Evolutionary conservation across 2,888 invertebrate species (phyloP).

Genomic region (Embidobia sp.): DNA sequence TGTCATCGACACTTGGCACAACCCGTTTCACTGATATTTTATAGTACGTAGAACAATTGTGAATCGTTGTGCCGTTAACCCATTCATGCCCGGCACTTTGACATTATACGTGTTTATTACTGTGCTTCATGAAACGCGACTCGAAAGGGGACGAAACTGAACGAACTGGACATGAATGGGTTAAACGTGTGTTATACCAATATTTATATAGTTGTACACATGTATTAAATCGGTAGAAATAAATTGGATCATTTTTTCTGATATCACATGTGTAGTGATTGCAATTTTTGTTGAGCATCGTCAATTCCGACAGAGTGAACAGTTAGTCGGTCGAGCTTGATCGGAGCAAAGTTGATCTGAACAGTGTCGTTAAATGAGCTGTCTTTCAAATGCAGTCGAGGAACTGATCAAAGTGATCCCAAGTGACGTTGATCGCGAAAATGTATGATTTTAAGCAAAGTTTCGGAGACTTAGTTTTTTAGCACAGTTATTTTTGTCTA

Average conservation of each 20-base stretch:
- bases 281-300: slow-evolving; percentile 1
- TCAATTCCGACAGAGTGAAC: too few species aligned
- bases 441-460: too few species aligned
- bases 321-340: background rate
- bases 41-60: background rate
- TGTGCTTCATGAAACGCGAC: too few species aligned
- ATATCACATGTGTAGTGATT: slow-evolving; percentile 16
- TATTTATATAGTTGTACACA: slow-evolving; percentile 30
- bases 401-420: too few species aligned
- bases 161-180: slow-evolving; percentile 9
- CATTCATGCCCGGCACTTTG: slow-evolving; percentile 15
- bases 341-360: background rate
- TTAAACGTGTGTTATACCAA: background rate
- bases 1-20: too few species aligned
- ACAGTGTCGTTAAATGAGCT: background rate
- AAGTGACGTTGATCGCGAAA: slow-evolving; percentile 40
- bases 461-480: too few species aligned
- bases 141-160: too few species aligned
- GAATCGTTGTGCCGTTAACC: slow-evolving; percentile 6
- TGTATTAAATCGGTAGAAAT: slow-evolving; percentile 20
- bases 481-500: too few species aligned
- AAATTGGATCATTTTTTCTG: slow-evolving; percentile 1
- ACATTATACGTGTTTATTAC: too few species aligned
- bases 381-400: too few species aligned
- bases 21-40: slow-evolving; percentile 11